Evolutionary conservation across 2,113 vertebrate species (phyloP), one percentile per base, ranked within the genome.

Genomic region (Dinomys branickii): DNA sequence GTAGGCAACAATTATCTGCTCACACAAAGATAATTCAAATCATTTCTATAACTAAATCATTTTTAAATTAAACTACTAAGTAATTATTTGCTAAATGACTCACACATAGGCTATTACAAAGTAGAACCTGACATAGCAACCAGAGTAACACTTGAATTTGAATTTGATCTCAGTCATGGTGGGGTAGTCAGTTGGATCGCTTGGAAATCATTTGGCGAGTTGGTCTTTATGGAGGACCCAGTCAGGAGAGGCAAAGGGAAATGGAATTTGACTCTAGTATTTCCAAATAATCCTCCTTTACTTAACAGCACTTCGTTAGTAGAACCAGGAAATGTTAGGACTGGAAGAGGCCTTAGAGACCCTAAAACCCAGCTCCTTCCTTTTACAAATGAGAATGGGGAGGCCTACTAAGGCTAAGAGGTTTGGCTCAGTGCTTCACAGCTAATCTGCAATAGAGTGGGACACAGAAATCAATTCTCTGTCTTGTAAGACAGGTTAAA

Each of bases 311-410:
- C 12, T 93, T 86, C 6, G 78, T 82, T 77, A 83, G 26, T 33
- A 81, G 38, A 97, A 38, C 93, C 84, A 88, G 93, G 92, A 92
- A 94, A 93, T 96, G 90, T 90, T 91, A 91, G 50, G 93, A 81
- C 84, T 97, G 69, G 73, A 97, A 97, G 71, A 86, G 96, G 52
- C 63, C 92, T 69, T 90, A 65, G 96, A 92, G 90, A 97, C 90
- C 61, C 85, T 94, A 96, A 96, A 95, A 93, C 52, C 30, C 30
- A 93, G 91, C 75, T 11, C 85, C 61, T 97, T 94, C 63, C 75
- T 96, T 75, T 96, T 90, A 78, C 28, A 89, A n/a, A 93, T 85
- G 86, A 85, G 75, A 47, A 97, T 30, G 78, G 63, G 44, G 63
- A 93, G 91, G 86, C 59, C 75, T 81, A n/a, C 50, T 38, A n/a